A percentile compares a stretch with the other conserved stretches of the same genome.
Conservation (phyloP, 2,797 vertebrate species). For the Macrochelys suwanniensis region DNA sequence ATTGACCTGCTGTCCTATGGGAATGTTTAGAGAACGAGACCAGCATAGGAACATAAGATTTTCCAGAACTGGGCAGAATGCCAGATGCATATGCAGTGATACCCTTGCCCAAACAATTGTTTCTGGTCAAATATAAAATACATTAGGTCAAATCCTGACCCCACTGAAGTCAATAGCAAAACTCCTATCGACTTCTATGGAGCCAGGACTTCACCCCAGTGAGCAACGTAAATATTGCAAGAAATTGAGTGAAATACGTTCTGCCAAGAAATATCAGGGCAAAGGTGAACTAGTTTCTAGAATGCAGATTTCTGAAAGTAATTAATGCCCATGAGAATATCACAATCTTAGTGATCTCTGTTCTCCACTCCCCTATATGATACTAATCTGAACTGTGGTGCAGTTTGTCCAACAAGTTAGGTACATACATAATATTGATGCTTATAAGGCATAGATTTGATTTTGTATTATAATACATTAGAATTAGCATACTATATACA, state of each 20-base stretch:
- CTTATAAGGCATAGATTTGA: not conserved
- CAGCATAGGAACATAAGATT: not conserved
- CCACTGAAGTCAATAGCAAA: not conserved
- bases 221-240: not conserved
- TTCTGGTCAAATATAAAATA: not conserved
- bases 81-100: not conserved
- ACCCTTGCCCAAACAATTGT: not conserved
- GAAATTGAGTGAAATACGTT: not conserved
- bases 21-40: not conserved
- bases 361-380: slow-evolving; percentile 17
- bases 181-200: not conserved
- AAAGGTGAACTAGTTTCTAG: not conserved
- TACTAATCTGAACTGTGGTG: slow-evolving; percentile 35
- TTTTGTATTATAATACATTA: slow-evolving; percentile 59
- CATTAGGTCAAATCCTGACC: too few relatives aligned
- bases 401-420: slow-evolving; percentile 48
- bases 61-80: not conserved
- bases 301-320: not conserved
- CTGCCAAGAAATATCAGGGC: not conserved
- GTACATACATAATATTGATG: slow-evolving; percentile 38
- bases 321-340: slow-evolving; percentile 29
- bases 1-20: not conserved
- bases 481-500: not conserved
- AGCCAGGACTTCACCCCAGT: not conserved
- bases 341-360: slow-evolving; percentile 19